phyloP scores from a whole-genome alignment of 2,797 vertebrate genomes.

The Ispidina lecontei region DNA sequence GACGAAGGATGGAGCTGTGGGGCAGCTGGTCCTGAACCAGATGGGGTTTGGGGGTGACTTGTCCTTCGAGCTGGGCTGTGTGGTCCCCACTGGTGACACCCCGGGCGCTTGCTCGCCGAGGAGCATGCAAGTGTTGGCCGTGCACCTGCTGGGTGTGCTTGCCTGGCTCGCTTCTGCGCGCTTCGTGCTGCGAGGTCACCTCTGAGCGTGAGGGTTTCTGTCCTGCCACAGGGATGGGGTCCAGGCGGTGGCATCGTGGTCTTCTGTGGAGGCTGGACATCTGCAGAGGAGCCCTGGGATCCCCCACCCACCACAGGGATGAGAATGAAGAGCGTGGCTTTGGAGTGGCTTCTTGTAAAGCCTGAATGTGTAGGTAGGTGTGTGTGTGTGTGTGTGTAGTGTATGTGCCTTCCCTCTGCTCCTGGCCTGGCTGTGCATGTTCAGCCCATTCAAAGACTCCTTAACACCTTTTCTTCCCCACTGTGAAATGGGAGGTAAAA shows the following conservation, averaged over 20 bases:
- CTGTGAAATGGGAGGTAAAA: not conserved
- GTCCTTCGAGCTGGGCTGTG: not conserved
- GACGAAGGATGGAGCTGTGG: not conserved
- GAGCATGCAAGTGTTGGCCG: fast-evolving
- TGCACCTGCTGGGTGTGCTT: not conserved
- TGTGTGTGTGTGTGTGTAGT: not conserved
- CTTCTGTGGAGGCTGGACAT: not conserved
- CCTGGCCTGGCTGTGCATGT: not conserved
- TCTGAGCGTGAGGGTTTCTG: not conserved
- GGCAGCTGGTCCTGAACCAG: not conserved
- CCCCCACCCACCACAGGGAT: not conserved
- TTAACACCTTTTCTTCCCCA: not conserved
- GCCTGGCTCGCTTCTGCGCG: not conserved
- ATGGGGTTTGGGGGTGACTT: not conserved
- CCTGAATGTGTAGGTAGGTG: not conserved
- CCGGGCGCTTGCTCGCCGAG: fast-evolving
- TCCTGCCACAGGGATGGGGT: not conserved
- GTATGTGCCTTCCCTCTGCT: not conserved
- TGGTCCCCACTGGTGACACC: fast-evolving
- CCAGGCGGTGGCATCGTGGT: not conserved
- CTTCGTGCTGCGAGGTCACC: not conserved
- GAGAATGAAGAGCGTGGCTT: not conserved
- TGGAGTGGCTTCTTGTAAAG: not conserved
- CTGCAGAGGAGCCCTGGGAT: not conserved
- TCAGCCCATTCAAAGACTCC: not conserved